Base-by-base conservation (phyloP, 2,113 vertebrate genomes). In the Neodontobutis hainanensis region DNA sequence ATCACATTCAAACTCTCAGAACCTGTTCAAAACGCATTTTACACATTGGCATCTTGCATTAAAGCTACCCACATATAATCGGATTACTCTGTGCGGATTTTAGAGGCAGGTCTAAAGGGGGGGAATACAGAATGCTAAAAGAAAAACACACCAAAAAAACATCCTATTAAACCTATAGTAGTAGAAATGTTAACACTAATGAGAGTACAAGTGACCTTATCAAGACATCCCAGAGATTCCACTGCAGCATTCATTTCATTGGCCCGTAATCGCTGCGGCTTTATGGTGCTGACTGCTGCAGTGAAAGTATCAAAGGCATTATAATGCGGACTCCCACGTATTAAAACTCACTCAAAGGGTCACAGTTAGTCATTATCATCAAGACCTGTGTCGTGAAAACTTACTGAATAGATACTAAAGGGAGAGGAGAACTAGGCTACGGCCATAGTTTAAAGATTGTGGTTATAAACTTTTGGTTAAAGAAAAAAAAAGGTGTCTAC, bases 341-440 rank as follows among this genome's bases (percentile, higher is more conserved):
- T 73, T 64, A 61, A 47, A 71, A 65, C 49, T 65, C 52, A 36
- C 15, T 36, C 50, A 52, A 77, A 79, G 77, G 81, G 84, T 83
- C 76, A 85, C 45, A 52, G 40, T 67, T 68, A 68, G 48, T 87
- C 32, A 71, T 79, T 73, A 57, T 56, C 38, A 75, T 63, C 55
- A 81, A 68, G 11, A 38, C 27, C 11, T 19, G 51, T 34, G 27
- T 64, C 57, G 6, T 51, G 38, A 66, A 74, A 8, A 64, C 58
- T 57, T 60, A 19, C 2, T 59, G 67, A 47, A 55, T 36, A 53
- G 32, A 53, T 12, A 11, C 27, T 7, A 53, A 35, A 53, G 35
- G 8, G 38, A 40, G 38, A 1, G 8, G 38, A 38, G 34, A 55
- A n/a, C 11, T n/a, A 6, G 36, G 12, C 36, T 36, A 53, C 14